Base-by-base conservation (phyloP, 2,113 vertebrate species). In the Amblyornis subalaris region DNA sequence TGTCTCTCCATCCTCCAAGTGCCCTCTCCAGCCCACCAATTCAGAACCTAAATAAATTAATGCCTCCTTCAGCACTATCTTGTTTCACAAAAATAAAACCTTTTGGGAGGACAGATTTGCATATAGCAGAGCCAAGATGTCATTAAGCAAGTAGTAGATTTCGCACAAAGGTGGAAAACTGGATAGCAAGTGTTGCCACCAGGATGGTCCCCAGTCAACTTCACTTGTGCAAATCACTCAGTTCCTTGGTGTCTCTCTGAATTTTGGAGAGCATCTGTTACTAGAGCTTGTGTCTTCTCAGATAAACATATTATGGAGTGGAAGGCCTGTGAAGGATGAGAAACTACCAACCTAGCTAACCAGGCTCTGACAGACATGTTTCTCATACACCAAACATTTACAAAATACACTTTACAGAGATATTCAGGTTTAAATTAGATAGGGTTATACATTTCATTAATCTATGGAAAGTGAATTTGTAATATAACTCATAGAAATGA, bases 221-320 rank as follows among this genome's bases (percentile, higher is more conserved):
- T 80, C 33, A n/a, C 35, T 9, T 45, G 17, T 60, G 26, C 40
- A 82, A 81, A 85, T 16, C 12, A 50, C 45, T 84, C 61, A 18
- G 12, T 10, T 87, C 19, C 31, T 64, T 75, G 36, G 22, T 4
- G 20, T 6, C 14, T 20, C 35, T 47, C 69, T 87, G 77, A 84
- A 29, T 8, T 66, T 33, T 7, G 38, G 44, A 81, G 13, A 60
- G 10, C 9, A 12, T 8, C 8, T 58, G 8, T 73, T 65, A 47
- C 36, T 24, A 50, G 69, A 70, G 28, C 7, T 77, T 29, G 42
- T 44, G 19, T 53, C 47, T 72, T 77, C 48, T 67, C 20, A 31
- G 25, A 25, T 53, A 35, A 5, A 28, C 0, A 0, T 24, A 18
- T 20, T 31, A 16, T n/a, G 38, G 25, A 81, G 35, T 25, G 10